Evolutionary conservation across 1,140 invertebrate species (phyloP).

Genomic region (Pseudachorutes palmiensis): DNA sequence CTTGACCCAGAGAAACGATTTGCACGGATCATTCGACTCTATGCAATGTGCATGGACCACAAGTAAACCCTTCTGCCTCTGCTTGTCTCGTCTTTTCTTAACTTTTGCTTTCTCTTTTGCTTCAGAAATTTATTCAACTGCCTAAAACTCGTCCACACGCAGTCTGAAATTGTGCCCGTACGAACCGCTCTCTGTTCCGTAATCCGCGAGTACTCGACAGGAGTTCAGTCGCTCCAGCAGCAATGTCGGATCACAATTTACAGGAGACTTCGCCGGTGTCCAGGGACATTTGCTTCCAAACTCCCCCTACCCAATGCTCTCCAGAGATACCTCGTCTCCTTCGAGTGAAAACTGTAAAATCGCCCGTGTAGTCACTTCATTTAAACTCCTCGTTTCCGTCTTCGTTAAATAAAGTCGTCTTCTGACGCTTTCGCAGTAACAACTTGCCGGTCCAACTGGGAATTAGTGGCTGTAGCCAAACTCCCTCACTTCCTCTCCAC

Average conservation of each 20-base stretch:
- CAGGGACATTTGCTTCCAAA: slow-evolving; percentile 56
- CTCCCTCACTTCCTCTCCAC: too few relatives aligned
- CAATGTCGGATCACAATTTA: slow-evolving; percentile 58
- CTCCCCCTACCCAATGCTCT: slow-evolving; percentile 56
- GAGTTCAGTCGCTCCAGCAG: slow-evolving; percentile 55
- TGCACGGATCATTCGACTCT: slow-evolving; percentile 56
- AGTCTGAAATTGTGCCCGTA: slow-evolving; percentile 57
- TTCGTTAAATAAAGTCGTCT: too few relatives aligned
- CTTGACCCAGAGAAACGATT: slow-evolving; percentile 54
- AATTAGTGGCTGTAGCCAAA: too few relatives aligned
- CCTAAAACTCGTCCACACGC: slow-evolving; percentile 44
- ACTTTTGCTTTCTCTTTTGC: slow-evolving; percentile 7
- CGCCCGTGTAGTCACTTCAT: too few relatives aligned
- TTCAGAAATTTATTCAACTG: slow-evolving; percentile 52
- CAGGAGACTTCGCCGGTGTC: slow-evolving; percentile 51
- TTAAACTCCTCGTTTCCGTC: too few relatives aligned
- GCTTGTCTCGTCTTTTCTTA: slow-evolving; percentile 9
- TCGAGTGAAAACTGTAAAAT: slow-evolving; percentile 47
- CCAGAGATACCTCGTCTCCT: slow-evolving; percentile 62
- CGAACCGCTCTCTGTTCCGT: slow-evolving; percentile 53
- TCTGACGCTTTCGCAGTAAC: too few relatives aligned
- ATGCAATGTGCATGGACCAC: slow-evolving; percentile 60
- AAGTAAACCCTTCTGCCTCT: slow-evolving; percentile 23
- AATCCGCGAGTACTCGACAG: slow-evolving; percentile 53
- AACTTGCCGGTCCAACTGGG: too few relatives aligned